Percentiles rank a stretch among this genome's conserved stretches.
Conservation (phyloP, 2,797 vertebrate genomes). For the Podargus strigoides region DNA sequence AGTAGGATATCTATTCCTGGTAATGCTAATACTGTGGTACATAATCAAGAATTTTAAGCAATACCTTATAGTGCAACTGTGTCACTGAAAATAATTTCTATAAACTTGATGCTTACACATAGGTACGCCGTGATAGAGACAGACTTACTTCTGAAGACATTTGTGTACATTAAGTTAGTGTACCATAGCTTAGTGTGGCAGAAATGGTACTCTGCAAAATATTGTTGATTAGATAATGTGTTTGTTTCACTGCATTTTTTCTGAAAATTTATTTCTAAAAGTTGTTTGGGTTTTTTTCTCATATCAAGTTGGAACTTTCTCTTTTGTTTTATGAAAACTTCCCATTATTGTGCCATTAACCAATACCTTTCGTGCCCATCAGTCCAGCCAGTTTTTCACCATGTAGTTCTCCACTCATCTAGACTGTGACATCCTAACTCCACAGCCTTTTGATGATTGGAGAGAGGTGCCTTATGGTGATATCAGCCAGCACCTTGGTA, state of each 20-base stretch:
- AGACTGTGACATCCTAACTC: not conserved
- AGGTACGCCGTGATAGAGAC: not conserved
- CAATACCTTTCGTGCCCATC: not conserved
- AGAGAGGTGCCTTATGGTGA: not conserved
- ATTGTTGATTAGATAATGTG: not conserved
- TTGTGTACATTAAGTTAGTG: not conserved
- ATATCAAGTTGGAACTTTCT: not conserved
- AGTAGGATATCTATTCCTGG: constrained; percentile 39
- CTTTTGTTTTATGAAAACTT: not conserved
- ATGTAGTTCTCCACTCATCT: not conserved
- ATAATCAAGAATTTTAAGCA: not conserved
- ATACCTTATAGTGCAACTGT: not conserved
- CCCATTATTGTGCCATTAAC: not conserved
- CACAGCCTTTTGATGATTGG: not conserved
- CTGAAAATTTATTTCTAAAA: not conserved
- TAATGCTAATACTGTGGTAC: not conserved
- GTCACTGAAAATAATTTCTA: not conserved
- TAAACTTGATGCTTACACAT: not conserved
- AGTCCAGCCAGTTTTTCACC: not conserved
- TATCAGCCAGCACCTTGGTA: not conserved
- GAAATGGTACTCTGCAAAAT: not conserved
- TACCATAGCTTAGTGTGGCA: not conserved
- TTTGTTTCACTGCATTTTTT: not conserved
- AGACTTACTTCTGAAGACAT: not conserved
- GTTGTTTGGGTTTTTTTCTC: not conserved